Conservation (phyloP, 2,113 vertebrate species). For the Pomatostomus ruficeps region DNA sequence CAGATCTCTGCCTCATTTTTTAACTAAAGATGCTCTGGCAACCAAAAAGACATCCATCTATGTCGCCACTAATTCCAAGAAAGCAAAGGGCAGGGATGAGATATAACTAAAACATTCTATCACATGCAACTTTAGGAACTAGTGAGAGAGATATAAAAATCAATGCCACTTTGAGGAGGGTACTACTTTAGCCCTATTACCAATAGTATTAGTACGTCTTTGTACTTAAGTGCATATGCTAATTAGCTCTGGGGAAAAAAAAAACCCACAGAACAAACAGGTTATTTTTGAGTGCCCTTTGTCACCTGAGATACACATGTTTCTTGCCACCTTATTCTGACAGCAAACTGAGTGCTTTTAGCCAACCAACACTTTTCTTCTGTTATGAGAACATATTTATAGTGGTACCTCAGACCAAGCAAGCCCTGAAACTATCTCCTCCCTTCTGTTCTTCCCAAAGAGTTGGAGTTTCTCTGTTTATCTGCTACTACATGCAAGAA, state of each 20-base stretch:
- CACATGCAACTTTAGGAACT: background rate
- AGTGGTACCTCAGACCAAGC: background rate
- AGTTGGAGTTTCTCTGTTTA: background rate
- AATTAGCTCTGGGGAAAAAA: background rate
- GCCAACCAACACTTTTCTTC: background rate
- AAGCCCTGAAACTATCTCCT: background rate
- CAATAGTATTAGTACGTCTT: background rate
- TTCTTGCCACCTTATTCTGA: background rate
- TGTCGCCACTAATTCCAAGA: background rate
- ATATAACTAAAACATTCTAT: background rate
- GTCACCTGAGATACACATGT: background rate
- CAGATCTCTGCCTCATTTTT: background rate
- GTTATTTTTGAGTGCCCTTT: background rate
- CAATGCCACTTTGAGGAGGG: background rate
- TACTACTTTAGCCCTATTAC: background rate
- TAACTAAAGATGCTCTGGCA: background rate
- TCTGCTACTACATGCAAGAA: background rate
- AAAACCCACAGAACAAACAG: no score
- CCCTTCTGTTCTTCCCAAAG: background rate
- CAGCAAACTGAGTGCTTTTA: background rate
- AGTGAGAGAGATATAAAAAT: background rate
- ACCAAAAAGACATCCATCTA: background rate
- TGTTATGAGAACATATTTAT: background rate
- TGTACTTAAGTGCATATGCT: background rate
- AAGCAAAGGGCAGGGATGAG: background rate